Evolutionary conservation across 2,797 vertebrate genomes (phyloP), one percentile per base, ranked within the genome.

Genomic region (Fratercula arctica): DNA sequence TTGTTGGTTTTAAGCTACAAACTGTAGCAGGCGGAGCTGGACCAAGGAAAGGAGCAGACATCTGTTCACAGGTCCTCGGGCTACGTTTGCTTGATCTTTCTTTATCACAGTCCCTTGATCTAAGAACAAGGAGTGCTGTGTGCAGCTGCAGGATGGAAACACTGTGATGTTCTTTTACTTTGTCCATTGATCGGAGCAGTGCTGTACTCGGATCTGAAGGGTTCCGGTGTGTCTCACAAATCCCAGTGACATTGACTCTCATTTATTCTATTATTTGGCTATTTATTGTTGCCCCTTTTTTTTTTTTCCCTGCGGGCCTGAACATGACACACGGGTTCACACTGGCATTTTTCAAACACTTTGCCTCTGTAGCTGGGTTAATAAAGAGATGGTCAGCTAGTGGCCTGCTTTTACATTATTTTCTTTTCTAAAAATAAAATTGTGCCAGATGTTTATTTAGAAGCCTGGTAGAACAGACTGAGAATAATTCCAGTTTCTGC

Each of bases 401-500:
- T 88, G 89, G 85, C 64, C 90, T 67, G 63, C 35, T 96, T 97
- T 94, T 84, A 89, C 86, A 82, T 93, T 18, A 84, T 94, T 96
- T 90, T 75, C 56, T 82, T 76, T 66, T 15, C 78, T 84, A 94
- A 95, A 97, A 97, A 97, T 96, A 97, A 97, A 97, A 92, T 29
- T 67, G 67, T 79, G 72, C 93, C 97, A 98, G 97, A 97, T 98
- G 97, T 98, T 98, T 97, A 92, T 96, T 97, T 97, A 88, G 96
- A 96, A 97, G 96, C 80, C 82, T 94, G 81, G 82, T 78, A 93
- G 96, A 97, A 97, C 97, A 95, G 96, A 95, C 93, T 96, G 97
- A 96, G 90, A 98, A 87, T 90, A 96, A 98, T 97, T 96, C 95
- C 94, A 94, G 79, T 97, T 97, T 98, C 96, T 97, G 94, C 23